These are phyloP conservation scores for Poliocrania exsul DNA, from an alignment of 2,797 vertebrate genomes.

Conservation along the genomic window DNA sequence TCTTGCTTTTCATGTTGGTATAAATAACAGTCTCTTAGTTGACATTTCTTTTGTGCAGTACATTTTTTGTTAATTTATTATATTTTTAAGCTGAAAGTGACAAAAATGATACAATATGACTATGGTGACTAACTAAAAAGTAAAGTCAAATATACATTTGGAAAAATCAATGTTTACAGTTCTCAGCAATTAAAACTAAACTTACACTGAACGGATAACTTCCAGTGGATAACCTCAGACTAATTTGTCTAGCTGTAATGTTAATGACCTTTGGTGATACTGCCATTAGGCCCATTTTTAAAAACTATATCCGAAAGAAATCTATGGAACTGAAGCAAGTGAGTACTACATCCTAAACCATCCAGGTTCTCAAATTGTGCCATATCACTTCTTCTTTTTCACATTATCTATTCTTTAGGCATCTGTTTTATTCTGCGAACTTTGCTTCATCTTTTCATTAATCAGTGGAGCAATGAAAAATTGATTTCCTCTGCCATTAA, in stretches of 20 bases:
- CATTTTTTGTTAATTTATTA: not conserved
- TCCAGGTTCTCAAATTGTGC: not conserved
- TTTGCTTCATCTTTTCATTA: not conserved
- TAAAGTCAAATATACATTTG: not conserved
- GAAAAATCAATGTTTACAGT: not conserved
- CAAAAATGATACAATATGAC: not conserved
- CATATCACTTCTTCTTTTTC: not conserved
- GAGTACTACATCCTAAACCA: not conserved
- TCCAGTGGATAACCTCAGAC: not conserved
- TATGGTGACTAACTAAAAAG: not conserved
- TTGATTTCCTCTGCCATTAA: not conserved
- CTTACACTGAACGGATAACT: not conserved
- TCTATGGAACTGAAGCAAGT: not conserved
- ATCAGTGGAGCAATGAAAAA: not conserved
- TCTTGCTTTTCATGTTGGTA: not conserved
- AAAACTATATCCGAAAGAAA: not conserved
- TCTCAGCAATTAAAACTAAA: not conserved
- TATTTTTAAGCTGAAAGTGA: not conserved
- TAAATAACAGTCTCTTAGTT: not conserved
- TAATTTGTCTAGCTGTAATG: not conserved
- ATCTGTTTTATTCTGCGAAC: not conserved
- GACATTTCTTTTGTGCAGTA: not conserved
- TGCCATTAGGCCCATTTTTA: not conserved
- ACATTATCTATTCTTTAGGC: not conserved
- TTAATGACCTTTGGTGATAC: not conserved